Evolutionary conservation across 2,797 vertebrate genomes (phyloP).

Genomic region (Odontamblyopus rebecca): DNA sequence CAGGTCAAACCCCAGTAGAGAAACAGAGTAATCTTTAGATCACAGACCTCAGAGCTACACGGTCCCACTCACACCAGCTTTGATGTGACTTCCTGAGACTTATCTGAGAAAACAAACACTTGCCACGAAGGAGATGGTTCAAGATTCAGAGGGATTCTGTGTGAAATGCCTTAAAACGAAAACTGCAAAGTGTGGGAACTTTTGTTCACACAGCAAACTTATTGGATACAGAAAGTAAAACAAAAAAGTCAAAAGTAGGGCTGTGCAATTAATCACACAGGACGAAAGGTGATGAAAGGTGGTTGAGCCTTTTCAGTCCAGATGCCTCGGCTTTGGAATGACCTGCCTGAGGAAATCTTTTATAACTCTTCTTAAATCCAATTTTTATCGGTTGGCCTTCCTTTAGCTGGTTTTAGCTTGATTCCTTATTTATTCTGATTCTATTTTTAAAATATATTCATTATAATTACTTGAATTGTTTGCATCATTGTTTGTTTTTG

Average conservation of each 20-base stretch:
- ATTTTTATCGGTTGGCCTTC: too few species aligned
- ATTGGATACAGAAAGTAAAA: constrained; percentile 4
- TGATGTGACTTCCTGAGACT: constrained; percentile 54
- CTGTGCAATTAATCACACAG: too few species aligned
- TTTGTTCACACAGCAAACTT: constrained; percentile 26
- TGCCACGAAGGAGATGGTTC: constrained; percentile 28
- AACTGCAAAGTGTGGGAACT: constrained; percentile 8
- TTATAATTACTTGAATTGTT: too few species aligned
- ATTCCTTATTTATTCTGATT: too few species aligned
- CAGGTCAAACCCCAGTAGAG: constrained; percentile 18
- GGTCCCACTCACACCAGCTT: constrained; percentile 31
- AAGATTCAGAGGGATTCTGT: constrained; percentile 35
- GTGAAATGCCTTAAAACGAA: constrained; percentile 32
- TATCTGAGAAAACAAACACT: constrained; percentile 57
- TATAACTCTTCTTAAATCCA: too few species aligned
- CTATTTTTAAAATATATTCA: too few species aligned
- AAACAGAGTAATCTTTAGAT: constrained; percentile 46
- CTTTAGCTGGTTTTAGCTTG: too few species aligned
- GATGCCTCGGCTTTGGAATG: too few species aligned
- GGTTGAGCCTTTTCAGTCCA: too few species aligned
- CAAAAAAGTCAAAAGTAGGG: not conserved
- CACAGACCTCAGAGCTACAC: constrained; percentile 13
- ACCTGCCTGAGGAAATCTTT: too few species aligned
- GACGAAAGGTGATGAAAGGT: too few species aligned
- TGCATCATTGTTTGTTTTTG: too few species aligned